Conservation (phyloP, 2,888 invertebrate species). For the Heliconius sara region DNA sequence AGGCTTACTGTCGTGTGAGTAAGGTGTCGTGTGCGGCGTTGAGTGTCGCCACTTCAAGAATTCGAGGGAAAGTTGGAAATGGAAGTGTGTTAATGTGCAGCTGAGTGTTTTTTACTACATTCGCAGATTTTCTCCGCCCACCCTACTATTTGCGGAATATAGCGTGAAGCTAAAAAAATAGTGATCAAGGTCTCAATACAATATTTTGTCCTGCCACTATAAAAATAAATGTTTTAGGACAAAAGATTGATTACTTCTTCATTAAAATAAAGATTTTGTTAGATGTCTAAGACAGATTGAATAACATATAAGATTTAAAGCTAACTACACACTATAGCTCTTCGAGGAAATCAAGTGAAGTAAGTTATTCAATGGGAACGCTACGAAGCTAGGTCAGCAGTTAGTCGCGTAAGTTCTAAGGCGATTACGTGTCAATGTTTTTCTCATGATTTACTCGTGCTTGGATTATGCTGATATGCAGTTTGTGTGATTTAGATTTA, state of each 20-base stretch:
- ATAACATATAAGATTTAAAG: not conserved
- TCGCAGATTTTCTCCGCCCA: not conserved
- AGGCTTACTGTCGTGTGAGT: no score
- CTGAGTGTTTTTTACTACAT: no score
- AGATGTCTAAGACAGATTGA: not conserved
- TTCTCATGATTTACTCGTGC: not conserved
- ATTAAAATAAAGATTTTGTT: not conserved
- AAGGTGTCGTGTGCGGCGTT: no score
- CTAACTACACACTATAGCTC: not conserved
- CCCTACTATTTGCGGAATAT: not conserved
- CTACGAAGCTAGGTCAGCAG: conserved; percentile 19
- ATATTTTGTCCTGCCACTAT: not conserved
- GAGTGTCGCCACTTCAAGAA: no score
- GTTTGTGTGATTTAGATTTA: not conserved
- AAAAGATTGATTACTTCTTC: not conserved
- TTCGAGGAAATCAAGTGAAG: not conserved
- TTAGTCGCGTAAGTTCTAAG: conserved; percentile 13
- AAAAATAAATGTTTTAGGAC: not conserved
- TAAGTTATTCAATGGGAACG: conserved; percentile 17
- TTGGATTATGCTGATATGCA: not conserved
- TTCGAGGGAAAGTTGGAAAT: no score
- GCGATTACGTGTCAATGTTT: conserved; percentile 21
- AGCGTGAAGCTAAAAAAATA: not conserved
- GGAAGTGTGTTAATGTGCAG: no score
- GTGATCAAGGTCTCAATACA: no score